Conservation (phyloP, 1,140 invertebrate genomes). For the Musca domestica region DNA sequence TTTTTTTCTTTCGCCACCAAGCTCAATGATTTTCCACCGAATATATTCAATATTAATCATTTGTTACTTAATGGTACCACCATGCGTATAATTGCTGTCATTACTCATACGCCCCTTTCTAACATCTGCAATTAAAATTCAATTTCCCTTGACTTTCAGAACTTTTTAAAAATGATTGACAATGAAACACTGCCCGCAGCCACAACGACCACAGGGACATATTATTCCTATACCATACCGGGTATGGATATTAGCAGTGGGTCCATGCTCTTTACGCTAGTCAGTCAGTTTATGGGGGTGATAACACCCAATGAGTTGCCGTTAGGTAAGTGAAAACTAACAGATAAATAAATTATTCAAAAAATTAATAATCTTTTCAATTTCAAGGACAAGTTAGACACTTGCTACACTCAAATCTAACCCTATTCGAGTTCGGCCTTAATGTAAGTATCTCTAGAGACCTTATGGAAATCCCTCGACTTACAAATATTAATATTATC, state of each 20-base stretch:
- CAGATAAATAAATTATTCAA: background rate
- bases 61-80: no score
- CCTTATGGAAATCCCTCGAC: background rate
- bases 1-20: no score
- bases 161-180: slow-evolving; percentile 6
- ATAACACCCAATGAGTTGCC: slow-evolving; percentile 60
- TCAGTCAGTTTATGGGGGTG: slow-evolving; percentile 57
- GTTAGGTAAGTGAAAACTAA: slow-evolving; percentile 53
- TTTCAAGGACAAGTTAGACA: slow-evolving; percentile 38
- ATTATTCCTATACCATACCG: slow-evolving; percentile 57
- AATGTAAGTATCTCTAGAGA: slow-evolving; percentile 40
- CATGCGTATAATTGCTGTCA: no score
- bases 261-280: slow-evolving; percentile 58
- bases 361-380: background rate
- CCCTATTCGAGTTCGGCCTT: slow-evolving; percentile 43
- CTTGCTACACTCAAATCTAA: slow-evolving; percentile 48
- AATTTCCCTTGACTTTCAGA: background rate
- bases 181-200: slow-evolving; percentile 28
- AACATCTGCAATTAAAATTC: no score
- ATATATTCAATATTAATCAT: no score
- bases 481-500: background rate
- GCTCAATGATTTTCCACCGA: no score
- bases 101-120: no score
- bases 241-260: slow-evolving; percentile 57
- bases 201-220: slow-evolving; percentile 43